Conservation (phyloP, 2,888 invertebrate species). For the Boloria euphrosyne region DNA sequence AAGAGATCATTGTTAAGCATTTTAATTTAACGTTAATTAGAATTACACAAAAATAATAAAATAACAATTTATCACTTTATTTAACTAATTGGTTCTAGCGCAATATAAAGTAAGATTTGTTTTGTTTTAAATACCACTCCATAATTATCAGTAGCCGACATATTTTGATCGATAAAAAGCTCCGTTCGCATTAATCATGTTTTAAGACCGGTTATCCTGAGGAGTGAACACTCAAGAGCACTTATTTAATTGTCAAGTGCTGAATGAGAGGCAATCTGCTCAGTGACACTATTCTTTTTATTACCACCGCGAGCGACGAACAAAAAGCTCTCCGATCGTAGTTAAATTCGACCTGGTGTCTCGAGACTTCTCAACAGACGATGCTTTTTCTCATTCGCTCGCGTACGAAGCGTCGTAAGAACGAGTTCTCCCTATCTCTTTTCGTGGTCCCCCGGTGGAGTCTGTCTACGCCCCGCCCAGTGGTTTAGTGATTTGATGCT, state of each 20-base stretch:
- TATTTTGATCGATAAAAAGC: constrained; percentile 71
- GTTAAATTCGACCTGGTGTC: constrained; percentile 73
- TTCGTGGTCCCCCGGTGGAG: constrained; percentile 75
- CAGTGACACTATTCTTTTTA: constrained; percentile 80
- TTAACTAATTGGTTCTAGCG: constrained; percentile 33
- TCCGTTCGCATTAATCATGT: constrained; percentile 70
- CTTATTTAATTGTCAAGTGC: constrained; percentile 80
- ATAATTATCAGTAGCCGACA: constrained; percentile 77
- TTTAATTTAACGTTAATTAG: background rate
- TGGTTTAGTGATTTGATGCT: constrained; percentile 83
- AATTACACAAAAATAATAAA: too few relatives aligned
- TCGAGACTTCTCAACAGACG: constrained; percentile 64
- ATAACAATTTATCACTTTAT: background rate
- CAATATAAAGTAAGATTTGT: constrained; percentile 22
- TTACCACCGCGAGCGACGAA: constrained; percentile 69
- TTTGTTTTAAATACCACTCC: constrained; percentile 36
- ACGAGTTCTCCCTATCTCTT: constrained; percentile 65
- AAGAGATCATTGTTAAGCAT: constrained; percentile 7
- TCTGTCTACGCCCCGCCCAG: constrained; percentile 80
- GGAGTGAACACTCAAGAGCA: constrained; percentile 69
- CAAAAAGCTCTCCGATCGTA: constrained; percentile 74
- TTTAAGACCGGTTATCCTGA: constrained; percentile 71
- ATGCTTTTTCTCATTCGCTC: constrained; percentile 68
- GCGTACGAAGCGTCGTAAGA: constrained; percentile 45
- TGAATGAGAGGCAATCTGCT: constrained; percentile 79